phyloP scores from a whole-genome alignment of 2,888 invertebrate genomes.

The Cactoblastis cactorum region DNA sequence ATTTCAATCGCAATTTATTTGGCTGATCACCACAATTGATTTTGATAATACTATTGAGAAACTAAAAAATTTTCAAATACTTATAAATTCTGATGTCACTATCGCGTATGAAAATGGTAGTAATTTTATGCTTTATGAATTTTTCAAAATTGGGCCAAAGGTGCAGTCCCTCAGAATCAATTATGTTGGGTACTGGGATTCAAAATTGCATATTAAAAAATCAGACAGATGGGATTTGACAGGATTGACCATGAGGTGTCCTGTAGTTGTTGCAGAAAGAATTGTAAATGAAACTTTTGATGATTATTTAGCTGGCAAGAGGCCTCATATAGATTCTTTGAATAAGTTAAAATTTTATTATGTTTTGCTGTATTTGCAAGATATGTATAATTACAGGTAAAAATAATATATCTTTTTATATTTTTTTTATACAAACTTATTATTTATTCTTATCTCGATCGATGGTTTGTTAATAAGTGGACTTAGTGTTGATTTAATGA shows the following conservation, averaged over 20 bases:
- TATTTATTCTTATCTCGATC: too few relatives aligned
- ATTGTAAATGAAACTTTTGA: constrained; percentile 61
- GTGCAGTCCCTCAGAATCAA: constrained; percentile 70
- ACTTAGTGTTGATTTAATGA: not conserved
- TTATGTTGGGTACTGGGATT: constrained; percentile 70
- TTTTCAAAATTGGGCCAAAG: constrained; percentile 77
- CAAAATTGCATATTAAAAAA: constrained; percentile 44
- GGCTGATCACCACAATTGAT: constrained; percentile 53
- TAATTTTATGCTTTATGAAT: constrained; percentile 55
- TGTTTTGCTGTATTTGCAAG: constrained; percentile 74
- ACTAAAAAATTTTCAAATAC: constrained; percentile 53
- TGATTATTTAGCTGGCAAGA: constrained; percentile 70
- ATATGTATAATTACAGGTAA: constrained; percentile 84
- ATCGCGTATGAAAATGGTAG: constrained; percentile 37
- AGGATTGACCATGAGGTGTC: constrained; percentile 75
- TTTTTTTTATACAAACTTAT: too few relatives aligned
- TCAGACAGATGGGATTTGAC: constrained; percentile 71
- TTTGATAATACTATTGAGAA: constrained; percentile 32
- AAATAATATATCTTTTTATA: too few relatives aligned
- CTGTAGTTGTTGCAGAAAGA: constrained; percentile 65
- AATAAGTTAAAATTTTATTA: constrained; percentile 82
- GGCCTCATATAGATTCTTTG: constrained; percentile 80
- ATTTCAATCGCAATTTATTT: constrained; percentile 48
- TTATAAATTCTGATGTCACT: constrained; percentile 68
- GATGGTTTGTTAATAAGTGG: too few relatives aligned